These are phyloP conservation scores for Urosaurus nigricauda DNA, from an alignment of 2,797 vertebrate genomes.

Conservation along the genomic window DNA sequence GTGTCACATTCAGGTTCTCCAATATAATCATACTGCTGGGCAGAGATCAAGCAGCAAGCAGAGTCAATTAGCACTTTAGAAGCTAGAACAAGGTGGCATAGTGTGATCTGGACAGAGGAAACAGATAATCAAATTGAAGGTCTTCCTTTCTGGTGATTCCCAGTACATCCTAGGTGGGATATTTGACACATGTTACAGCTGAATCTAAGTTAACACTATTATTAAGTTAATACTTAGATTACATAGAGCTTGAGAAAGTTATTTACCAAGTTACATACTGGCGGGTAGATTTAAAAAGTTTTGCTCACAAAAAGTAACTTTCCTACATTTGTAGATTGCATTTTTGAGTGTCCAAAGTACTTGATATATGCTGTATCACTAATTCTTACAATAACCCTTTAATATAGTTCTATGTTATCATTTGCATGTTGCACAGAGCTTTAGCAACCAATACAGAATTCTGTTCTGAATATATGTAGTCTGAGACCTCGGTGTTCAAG, in stretches of 20 bases:
- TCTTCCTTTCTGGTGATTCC: conserved; percentile 45
- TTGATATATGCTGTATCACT: not conserved
- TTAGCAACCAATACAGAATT: too few species aligned
- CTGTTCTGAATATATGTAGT: too few species aligned
- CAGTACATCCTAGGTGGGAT: conserved; percentile 50
- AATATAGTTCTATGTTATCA: not conserved
- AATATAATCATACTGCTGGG: not conserved
- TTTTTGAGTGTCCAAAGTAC: not conserved
- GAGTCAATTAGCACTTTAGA: conserved; percentile 14
- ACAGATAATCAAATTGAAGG: conserved; percentile 27
- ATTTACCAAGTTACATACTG: too few species aligned
- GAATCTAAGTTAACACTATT: conserved; percentile 40
- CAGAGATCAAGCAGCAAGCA: conserved; percentile 32
- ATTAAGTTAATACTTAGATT: not conserved
- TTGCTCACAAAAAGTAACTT: too few species aligned
- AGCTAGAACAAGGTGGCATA: conserved; percentile 1
- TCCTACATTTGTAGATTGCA: too few species aligned
- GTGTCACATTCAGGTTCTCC: not conserved
- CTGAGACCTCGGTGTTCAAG: too few species aligned
- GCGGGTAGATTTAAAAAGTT: too few species aligned
- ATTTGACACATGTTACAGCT: conserved; percentile 49
- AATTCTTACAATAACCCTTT: not conserved
- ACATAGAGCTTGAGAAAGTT: not conserved
- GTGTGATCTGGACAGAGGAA: conserved; percentile 49
- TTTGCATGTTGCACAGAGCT: too few species aligned